These are phyloP conservation scores for Delphinus delphis DNA, from an alignment of 2,113 vertebrate genomes.

Conservation along the genomic window DNA sequence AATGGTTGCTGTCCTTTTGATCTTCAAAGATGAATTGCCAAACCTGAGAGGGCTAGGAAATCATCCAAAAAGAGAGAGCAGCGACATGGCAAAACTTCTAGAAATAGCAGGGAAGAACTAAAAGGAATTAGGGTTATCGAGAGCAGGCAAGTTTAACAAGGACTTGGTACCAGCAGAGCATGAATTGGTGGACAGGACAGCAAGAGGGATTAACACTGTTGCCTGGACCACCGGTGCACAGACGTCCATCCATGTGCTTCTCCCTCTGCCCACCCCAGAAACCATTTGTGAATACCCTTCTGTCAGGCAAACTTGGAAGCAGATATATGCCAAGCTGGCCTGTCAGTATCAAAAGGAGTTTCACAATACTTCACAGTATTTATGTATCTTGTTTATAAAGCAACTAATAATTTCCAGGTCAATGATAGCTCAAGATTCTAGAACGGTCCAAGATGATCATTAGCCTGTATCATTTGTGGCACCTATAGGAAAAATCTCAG, in stretches of 20 bases:
- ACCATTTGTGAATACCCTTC: background rate
- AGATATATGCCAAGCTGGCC: background rate
- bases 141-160: background rate
- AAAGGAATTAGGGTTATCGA: background rate
- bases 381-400: background rate
- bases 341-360: background rate
- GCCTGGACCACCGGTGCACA: background rate
- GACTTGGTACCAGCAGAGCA: background rate
- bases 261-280: background rate
- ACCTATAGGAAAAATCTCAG: background rate
- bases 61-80: conserved; percentile 37
- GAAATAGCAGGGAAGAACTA: background rate
- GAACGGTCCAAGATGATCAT: background rate
- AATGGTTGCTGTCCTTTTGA: conserved; percentile 49
- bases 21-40: conserved; percentile 54
- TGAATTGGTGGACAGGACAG: accelerated
- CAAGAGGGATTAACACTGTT: background rate
- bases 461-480: background rate
- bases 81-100: background rate
- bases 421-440: background rate
- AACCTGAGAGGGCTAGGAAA: background rate
- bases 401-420: background rate
- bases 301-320: background rate
- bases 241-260: background rate
- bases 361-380: background rate